Conservation (phyloP, 2,797 vertebrate genomes). For the Phataginus tricuspis region DNA sequence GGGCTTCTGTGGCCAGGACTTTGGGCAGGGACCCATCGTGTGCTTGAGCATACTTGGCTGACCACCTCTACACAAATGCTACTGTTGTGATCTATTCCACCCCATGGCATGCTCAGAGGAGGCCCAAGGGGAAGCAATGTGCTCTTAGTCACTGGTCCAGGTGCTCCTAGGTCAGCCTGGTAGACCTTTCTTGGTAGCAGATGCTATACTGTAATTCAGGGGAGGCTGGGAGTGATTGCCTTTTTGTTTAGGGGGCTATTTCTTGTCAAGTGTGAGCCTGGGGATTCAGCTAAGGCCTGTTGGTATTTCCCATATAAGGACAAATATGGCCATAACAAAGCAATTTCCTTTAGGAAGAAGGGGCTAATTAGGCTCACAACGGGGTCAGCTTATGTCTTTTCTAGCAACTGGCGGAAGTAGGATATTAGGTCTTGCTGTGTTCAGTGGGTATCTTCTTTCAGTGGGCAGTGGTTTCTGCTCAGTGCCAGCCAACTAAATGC, state of each 20-base stretch:
- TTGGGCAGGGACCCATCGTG: neutral
- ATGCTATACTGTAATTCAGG: neutral
- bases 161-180: neutral
- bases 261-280: constrained; percentile 21
- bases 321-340: constrained; percentile 29
- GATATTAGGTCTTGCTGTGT: neutral
- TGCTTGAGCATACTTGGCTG: neutral
- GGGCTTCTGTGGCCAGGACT: neutral
- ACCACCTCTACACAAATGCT: neutral
- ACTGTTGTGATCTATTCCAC: too few species aligned
- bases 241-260: constrained; percentile 15
- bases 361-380: constrained; percentile 41
- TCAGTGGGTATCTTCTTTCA: neutral
- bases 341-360: constrained; percentile 6
- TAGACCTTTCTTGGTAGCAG: neutral
- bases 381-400: neutral
- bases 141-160: neutral
- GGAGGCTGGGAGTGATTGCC: neutral
- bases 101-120: neutral
- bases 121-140: neutral
- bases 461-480: neutral
- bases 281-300: neutral
- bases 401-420: constrained; percentile 7
- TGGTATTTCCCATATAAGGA: constrained; percentile 29
- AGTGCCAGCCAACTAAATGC: neutral